Evolutionary conservation across 2,113 vertebrate genomes (phyloP).

Genomic region (human): GRCh38 chr3:136896001-136896500

Average conservation of each 20-base stretch:
- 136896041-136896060: not conserved
- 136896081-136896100: not conserved
- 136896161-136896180: not conserved
- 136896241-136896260: not conserved
- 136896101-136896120: not conserved
- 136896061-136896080: not conserved
- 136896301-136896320: not conserved
- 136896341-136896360: not conserved
- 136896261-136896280: not conserved
- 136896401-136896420: not conserved
- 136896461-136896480: not conserved
- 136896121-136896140: not conserved
- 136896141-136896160: not conserved
- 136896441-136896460: not conserved
- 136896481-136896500: not conserved
- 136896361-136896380: not conserved
- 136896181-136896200: not conserved
- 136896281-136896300: not conserved
- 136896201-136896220: not conserved
- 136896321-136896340: not conserved
- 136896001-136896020: not conserved
- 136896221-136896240: not conserved
- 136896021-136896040: not conserved
- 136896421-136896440: not conserved
- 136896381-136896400: not conserved